Evolutionary conservation across 2,888 invertebrate species (phyloP), one percentile per base, ranked within the genome.

Genomic region (Nomada ferruginata): DNA sequence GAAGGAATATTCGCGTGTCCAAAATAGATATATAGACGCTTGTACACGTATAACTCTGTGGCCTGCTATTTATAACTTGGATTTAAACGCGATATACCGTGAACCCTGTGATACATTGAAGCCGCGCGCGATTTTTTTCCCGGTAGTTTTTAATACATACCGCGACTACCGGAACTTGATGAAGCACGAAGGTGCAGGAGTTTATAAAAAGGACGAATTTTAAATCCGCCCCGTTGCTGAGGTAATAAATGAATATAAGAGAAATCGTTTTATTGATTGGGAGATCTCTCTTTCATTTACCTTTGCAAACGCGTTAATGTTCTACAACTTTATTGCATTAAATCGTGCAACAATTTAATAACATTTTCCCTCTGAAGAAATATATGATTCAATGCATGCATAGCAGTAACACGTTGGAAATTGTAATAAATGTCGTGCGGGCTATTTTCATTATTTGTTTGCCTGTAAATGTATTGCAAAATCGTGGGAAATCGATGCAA

Each of bases 31-130:
- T 85, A 85, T 77, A 69, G 75, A 72, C 69, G 72, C 76, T 59
- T 42, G 73, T 52, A 10, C 11, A 36, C 7, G 7, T 36, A 15
- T 13, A 47, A 73, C 61, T 55, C 20, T 29, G 57, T 53, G 66
- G 66, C 53, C 2, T 20, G 70, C 85, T 85, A 85, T 85, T 85
- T 80, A 85, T 85, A 85, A 75, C 79, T 73, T 61, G 77, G 83
- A 85, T 85, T 36, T 85, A 85, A 85, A 85, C 77, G 53, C 77
- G 72, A 69, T 76, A 29, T 55, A 59, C 59, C 63, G 42, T 77
- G 83, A 68, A 76, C 50, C 60, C 36, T n/a, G 26, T 57, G 55
- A 65, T 60, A 42, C 52, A 65, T 79, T 61, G 44, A 75, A 61
- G 59, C 52, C 18, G 53, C 15, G 59, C 61, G 36, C 15, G 15